Conservation (phyloP, 2,113 vertebrate species). For the Urocitellus parryii region DNA sequence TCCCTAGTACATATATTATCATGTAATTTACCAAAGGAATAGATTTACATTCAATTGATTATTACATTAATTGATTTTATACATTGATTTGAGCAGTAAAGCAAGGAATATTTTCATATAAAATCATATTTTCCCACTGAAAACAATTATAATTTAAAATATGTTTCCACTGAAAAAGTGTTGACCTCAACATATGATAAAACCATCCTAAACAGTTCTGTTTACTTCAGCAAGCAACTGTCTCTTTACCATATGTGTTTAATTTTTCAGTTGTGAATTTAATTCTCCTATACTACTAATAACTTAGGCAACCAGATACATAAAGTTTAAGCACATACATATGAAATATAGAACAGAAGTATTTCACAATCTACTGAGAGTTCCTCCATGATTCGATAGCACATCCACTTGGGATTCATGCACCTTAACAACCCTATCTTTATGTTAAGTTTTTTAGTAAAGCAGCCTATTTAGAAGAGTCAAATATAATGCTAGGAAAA, state of each 20-base stretch:
- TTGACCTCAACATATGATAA: conserved; percentile 69
- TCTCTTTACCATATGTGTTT: conserved; percentile 51
- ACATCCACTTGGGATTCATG: background rate
- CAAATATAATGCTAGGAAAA: background rate
- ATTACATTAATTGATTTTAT: conserved; percentile 63
- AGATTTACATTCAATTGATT: conserved; percentile 41
- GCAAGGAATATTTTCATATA: conserved; percentile 63
- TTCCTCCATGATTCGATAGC: background rate
- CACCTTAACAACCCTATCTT: background rate
- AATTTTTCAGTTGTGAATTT: conserved; percentile 58
- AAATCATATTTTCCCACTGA: conserved; percentile 50
- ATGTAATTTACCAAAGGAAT: conserved; percentile 60
- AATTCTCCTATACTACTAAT: conserved; percentile 12
- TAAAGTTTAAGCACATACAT: background rate
- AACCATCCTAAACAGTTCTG: conserved; percentile 41
- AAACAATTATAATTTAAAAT: conserved; percentile 68
- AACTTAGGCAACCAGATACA: background rate
- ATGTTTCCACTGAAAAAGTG: conserved; percentile 43
- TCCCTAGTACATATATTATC: conserved; percentile 50
- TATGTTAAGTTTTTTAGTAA: background rate
- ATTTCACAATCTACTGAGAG: background rate
- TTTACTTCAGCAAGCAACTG: conserved; percentile 23
- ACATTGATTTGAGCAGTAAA: conserved; percentile 57
- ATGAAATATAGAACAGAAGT: background rate
- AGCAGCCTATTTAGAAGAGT: background rate